phyloP scores from a whole-genome alignment of 2,113 vertebrate species.

The Sebastes schlegelii region DNA sequence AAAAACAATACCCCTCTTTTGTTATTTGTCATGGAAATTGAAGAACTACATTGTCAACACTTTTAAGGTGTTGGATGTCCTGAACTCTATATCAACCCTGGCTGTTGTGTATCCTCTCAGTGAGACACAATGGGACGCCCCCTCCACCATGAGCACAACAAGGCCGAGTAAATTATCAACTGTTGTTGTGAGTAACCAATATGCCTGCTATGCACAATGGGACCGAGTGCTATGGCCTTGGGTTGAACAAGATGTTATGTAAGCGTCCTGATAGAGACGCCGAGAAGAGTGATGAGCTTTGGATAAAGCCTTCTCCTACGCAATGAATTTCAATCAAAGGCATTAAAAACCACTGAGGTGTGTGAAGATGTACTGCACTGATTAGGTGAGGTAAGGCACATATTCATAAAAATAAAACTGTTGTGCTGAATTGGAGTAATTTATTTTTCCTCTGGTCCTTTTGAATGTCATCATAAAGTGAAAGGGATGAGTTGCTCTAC shows the following conservation, averaged over 20 bases:
- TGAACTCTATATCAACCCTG: not conserved
- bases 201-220: slow-evolving; percentile 21
- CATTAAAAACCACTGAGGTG: slow-evolving; percentile 49
- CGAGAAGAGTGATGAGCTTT: slow-evolving; percentile 37
- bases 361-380: slow-evolving; percentile 36
- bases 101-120: slow-evolving; percentile 15
- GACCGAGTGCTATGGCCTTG: slow-evolving; percentile 42
- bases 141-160: slow-evolving; percentile 26
- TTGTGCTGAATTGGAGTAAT: not conserved
- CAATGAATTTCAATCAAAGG: slow-evolving; percentile 54
- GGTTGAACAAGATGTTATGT: slow-evolving; percentile 57
- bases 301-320: slow-evolving; percentile 43
- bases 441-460: slow-evolving; percentile 9
- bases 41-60: not conserved
- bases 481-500: not conserved
- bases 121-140: not conserved
- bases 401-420: slow-evolving; percentile 40
- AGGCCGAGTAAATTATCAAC: slow-evolving; percentile 21
- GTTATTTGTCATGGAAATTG: not conserved
- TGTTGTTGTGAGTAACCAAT: slow-evolving; percentile 29
- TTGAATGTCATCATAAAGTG: slow-evolving; percentile 16
- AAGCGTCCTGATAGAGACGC: slow-evolving; percentile 44
- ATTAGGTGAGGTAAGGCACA: slow-evolving; percentile 23
- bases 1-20: not conserved
- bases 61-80: not conserved